phyloP scores from a whole-genome alignment of 2,113 vertebrate genomes.

The Coptodon bakossiorum region DNA sequence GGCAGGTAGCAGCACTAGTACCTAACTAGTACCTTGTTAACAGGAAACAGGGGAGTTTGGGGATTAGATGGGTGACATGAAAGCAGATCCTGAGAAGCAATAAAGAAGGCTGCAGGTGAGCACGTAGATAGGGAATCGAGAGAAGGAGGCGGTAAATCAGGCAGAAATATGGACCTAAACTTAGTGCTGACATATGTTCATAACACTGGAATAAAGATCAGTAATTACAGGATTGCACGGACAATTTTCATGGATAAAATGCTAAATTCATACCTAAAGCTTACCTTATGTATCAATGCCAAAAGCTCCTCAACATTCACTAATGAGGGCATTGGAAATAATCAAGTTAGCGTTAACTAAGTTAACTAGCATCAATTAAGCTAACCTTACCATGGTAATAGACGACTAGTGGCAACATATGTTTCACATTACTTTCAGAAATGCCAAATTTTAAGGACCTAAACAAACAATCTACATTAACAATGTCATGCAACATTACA shows the following conservation, averaged over 20 bases:
- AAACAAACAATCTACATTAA: accelerated
- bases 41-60: background rate
- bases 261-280: background rate
- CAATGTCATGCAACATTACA: background rate
- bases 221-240: background rate
- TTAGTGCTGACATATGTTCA: background rate
- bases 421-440: background rate
- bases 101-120: background rate
- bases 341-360: background rate
- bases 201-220: background rate
- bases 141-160: background rate
- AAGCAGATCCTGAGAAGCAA: conserved; percentile 12
- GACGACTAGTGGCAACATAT: background rate
- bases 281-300: background rate
- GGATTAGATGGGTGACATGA: conserved; percentile 27
- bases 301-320: background rate
- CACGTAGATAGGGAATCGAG: background rate
- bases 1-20: conserved; percentile 12
- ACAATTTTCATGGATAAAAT: background rate
- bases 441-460: background rate
- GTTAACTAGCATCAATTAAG: background rate
- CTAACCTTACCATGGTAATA: background rate
- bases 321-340: background rate
- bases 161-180: background rate
- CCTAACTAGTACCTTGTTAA: background rate